Conservation (phyloP, 2,113 vertebrate genomes). For the Halcyon malimbica region DNA sequence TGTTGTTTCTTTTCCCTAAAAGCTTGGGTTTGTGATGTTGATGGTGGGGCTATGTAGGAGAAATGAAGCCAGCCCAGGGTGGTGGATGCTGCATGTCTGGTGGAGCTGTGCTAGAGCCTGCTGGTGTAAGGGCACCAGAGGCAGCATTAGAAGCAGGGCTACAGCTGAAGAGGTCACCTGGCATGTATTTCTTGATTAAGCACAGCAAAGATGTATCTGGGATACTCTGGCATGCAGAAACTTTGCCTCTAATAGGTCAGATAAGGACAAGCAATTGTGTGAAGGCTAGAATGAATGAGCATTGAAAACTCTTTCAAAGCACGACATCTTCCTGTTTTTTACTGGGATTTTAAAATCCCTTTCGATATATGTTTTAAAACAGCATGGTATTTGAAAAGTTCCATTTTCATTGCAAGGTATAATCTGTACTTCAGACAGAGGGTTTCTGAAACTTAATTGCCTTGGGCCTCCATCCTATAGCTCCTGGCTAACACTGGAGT, state of each 20-base stretch:
- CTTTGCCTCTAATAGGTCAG: background rate
- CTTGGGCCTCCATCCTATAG: background rate
- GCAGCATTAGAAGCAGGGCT: background rate
- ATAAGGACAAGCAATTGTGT: background rate
- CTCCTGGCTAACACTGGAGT: background rate
- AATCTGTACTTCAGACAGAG: background rate
- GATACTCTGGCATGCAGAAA: background rate
- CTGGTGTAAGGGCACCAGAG: background rate
- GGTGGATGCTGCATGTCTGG: background rate
- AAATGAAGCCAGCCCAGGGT: background rate
- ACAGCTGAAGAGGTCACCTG: background rate
- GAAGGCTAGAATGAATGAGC: background rate
- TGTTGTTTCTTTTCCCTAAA: background rate
- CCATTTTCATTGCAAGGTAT: background rate
- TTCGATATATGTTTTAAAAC: background rate
- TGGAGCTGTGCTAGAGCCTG: background rate
- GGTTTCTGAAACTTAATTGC: background rate
- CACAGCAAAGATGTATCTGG: background rate
- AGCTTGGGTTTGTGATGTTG: accelerated
- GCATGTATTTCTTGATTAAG: background rate
- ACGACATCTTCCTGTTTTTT: background rate
- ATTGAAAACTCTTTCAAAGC: background rate
- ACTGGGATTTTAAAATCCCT: background rate
- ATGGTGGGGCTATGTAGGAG: background rate
- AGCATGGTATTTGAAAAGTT: background rate